Evolutionary conservation across 2,888 invertebrate genomes (phyloP).

Genomic region (Diaprepes abbreviatus): DNA sequence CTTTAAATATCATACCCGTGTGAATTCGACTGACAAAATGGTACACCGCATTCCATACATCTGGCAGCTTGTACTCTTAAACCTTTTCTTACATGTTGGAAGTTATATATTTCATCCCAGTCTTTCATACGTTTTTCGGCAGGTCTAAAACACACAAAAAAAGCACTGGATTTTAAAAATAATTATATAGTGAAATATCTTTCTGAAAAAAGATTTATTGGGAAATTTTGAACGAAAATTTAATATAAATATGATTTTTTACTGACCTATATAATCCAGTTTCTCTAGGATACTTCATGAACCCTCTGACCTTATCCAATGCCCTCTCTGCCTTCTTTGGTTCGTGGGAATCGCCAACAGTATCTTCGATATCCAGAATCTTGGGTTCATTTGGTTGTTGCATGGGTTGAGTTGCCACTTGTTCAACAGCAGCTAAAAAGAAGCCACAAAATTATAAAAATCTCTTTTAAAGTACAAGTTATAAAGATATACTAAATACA

Average conservation of each 20-base stretch:
- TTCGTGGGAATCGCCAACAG: slow-evolving; percentile 83
- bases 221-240: no score
- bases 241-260: neutral
- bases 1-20: no score
- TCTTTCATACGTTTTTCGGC: slow-evolving; percentile 89
- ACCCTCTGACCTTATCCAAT: slow-evolving; percentile 89
- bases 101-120: slow-evolving; percentile 98
- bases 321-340: slow-evolving; percentile 86
- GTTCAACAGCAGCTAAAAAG: slow-evolving; percentile 21
- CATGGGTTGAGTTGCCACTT: slow-evolving; percentile 39
- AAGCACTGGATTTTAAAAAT: no score
- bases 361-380: slow-evolving; percentile 87
- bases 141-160: slow-evolving; percentile 62
- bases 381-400: slow-evolving; percentile 64
- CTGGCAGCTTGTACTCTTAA: slow-evolving; percentile 91
- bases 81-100: slow-evolving; percentile 87
- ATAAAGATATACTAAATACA: no score
- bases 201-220: no score
- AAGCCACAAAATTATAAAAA: no score
- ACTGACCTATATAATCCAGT: slow-evolving; percentile 81
- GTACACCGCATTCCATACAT: slow-evolving; percentile 99
- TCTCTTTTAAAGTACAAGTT: no score
- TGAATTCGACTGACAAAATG: slow-evolving; percentile 92
- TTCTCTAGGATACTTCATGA: slow-evolving; percentile 96
- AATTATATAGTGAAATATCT: no score